Evolutionary conservation across 2,113 vertebrate species (phyloP).

Genomic region (Macaca nemestrina): DNA sequence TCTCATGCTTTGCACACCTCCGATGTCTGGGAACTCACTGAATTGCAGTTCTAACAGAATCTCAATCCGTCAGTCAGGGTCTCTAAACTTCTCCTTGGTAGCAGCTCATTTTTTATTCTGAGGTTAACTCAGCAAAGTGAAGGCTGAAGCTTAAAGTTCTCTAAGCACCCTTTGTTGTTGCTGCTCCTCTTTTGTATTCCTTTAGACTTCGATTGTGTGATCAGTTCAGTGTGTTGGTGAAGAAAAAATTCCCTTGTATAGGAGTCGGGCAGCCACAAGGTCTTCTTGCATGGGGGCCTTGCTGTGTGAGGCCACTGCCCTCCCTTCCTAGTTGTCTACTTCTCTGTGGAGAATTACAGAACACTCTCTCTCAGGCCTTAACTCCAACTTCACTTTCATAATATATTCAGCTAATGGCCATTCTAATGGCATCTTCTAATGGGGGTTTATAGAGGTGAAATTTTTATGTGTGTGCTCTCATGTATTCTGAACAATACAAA

Average conservation of each 20-base stretch:
- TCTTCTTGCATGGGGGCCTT: not conserved
- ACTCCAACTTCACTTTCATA: not conserved
- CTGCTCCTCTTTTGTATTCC: not conserved
- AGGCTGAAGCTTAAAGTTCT: not conserved
- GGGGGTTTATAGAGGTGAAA: not conserved
- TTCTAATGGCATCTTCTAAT: not conserved
- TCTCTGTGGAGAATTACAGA: not conserved
- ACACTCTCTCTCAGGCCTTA: not conserved
- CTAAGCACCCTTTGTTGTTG: fast-evolving
- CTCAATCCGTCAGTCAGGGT: not conserved
- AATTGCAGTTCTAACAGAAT: not conserved
- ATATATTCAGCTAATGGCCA: not conserved
- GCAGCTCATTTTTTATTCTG: not conserved
- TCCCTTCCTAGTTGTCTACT: not conserved
- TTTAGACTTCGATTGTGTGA: not conserved
- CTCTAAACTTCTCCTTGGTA: not conserved
- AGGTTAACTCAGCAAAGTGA: not conserved
- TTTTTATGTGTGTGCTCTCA: not conserved
- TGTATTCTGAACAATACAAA: not conserved
- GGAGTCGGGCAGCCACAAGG: fast-evolving
- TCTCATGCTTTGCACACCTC: fast-evolving
- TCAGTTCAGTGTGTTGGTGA: not conserved
- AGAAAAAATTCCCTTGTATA: not conserved
- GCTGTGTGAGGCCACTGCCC: not conserved
- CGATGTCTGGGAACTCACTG: not conserved